Percentiles rank a stretch among this genome's conserved stretches.
These are phyloP conservation scores for Bruchidius siliquastri DNA, from an alignment of 2,888 invertebrate species.

Conservation along the genomic window DNA sequence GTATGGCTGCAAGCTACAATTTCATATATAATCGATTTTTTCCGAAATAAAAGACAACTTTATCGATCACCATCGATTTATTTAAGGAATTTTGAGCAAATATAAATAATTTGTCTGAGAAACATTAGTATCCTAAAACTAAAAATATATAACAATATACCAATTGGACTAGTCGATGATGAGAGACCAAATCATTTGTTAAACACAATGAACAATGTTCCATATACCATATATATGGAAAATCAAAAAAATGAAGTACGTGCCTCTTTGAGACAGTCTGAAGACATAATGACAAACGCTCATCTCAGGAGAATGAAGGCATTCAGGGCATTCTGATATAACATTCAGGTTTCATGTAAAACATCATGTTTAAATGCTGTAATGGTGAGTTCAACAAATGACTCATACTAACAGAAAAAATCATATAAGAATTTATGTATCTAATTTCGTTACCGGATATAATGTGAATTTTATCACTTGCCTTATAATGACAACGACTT, in stretches of 20 bases:
- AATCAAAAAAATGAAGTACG: not conserved
- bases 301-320: not conserved
- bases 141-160: not conserved
- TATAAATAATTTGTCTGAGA: not conserved
- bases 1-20: too few relatives aligned
- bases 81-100: slow-evolving; percentile 25
- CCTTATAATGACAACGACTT: too few relatives aligned
- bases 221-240: not conserved
- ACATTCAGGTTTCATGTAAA: too few relatives aligned
- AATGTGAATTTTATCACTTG: too few relatives aligned
- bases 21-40: too few relatives aligned
- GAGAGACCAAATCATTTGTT: not conserved
- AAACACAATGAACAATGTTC: not conserved
- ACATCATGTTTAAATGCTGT: too few relatives aligned
- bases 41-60: too few relatives aligned
- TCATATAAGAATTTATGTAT: too few relatives aligned
- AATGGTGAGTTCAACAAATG: too few relatives aligned
- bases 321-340: not conserved
- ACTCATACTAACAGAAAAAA: too few relatives aligned
- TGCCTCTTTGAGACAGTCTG: not conserved
- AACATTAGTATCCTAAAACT: not conserved
- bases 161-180: not conserved
- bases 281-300: not conserved
- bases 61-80: slow-evolving; percentile 15
- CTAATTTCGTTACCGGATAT: too few relatives aligned